A percentile compares a stretch with the other conserved stretches of the same genome.
Conservation (phyloP, 2,888 invertebrate species). For the Choristoneura rosaceana region DNA sequence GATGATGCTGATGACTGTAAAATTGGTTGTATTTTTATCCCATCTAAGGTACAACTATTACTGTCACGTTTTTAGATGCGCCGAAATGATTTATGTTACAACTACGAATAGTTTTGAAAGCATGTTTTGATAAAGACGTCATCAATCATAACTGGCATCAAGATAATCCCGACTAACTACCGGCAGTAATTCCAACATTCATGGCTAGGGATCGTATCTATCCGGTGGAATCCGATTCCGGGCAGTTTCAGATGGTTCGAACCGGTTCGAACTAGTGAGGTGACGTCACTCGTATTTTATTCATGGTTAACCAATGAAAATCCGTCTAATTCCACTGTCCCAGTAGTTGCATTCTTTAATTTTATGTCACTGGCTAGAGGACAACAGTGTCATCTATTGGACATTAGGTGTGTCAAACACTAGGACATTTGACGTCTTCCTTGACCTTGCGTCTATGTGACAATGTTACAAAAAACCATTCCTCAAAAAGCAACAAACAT, state of each 20-base stretch:
- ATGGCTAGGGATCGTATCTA: constrained; percentile 26
- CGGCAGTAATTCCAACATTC: constrained; percentile 31
- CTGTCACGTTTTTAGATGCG: not conserved
- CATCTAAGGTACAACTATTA: not conserved
- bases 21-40: not conserved
- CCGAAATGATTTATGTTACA: not conserved
- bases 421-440: too few relatives aligned
- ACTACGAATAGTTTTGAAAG: not conserved
- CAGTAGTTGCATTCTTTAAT: too few relatives aligned
- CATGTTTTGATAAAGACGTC: not conserved
- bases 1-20: not conserved
- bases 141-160: constrained; percentile 27
- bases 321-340: too few relatives aligned
- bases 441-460: too few relatives aligned
- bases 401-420: too few relatives aligned
- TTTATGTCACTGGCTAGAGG: too few relatives aligned
- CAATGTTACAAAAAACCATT: too few relatives aligned
- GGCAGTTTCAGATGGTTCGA: constrained; percentile 8
- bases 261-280: not conserved
- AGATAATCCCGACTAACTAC: constrained; percentile 34
- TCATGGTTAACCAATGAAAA: not conserved
- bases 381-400: too few relatives aligned
- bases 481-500: too few relatives aligned
- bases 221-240: constrained; percentile 6
- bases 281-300: not conserved